Conservation (phyloP, 2,888 invertebrate genomes). For the Gasteruption jaculator region DNA sequence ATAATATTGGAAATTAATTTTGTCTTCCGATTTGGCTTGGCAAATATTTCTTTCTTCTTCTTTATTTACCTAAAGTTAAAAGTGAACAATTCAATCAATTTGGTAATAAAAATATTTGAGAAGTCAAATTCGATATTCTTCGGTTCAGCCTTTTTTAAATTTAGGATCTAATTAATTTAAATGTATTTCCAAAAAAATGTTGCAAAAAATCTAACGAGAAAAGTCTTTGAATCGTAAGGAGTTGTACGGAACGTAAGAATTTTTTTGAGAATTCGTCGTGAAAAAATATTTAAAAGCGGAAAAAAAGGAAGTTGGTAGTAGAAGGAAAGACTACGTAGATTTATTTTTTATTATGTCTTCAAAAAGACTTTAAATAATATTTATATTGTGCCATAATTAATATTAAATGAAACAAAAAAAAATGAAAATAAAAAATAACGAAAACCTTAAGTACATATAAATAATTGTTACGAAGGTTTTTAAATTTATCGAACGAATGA, state of each 20-base stretch:
- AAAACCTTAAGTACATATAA: constrained; percentile 49
- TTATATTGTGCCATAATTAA: constrained; percentile 52
- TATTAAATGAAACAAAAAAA: too few species aligned
- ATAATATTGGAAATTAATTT: constrained; percentile 38
- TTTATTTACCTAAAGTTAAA: neutral
- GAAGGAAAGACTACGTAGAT: constrained; percentile 49
- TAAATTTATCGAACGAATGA: constrained; percentile 44
- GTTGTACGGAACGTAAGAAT: constrained; percentile 20
- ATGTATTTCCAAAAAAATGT: too few species aligned
- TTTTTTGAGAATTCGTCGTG: constrained; percentile 10
- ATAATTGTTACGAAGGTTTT: constrained; percentile 48
- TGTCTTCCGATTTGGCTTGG: neutral
- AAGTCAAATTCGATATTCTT: constrained; percentile 18
- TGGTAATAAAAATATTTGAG: constrained; percentile 13
- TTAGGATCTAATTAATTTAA: too few species aligned
- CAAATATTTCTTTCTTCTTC: constrained; percentile 2
- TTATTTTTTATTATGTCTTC: constrained; percentile 52
- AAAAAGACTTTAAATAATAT: constrained; percentile 51
- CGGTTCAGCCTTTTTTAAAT: too few species aligned
- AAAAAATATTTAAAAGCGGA: constrained; percentile 21
- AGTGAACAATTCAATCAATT: constrained; percentile 7
- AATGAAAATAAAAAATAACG: too few species aligned
- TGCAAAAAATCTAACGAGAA: too few species aligned
- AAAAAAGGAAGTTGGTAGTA: constrained; percentile 15
- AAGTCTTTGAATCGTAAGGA: neutral